Percentiles rank a stretch among this genome's conserved stretches.
Evolutionary conservation across 2,113 vertebrate species (phyloP).

Genomic region (Morphnarchus princeps): DNA sequence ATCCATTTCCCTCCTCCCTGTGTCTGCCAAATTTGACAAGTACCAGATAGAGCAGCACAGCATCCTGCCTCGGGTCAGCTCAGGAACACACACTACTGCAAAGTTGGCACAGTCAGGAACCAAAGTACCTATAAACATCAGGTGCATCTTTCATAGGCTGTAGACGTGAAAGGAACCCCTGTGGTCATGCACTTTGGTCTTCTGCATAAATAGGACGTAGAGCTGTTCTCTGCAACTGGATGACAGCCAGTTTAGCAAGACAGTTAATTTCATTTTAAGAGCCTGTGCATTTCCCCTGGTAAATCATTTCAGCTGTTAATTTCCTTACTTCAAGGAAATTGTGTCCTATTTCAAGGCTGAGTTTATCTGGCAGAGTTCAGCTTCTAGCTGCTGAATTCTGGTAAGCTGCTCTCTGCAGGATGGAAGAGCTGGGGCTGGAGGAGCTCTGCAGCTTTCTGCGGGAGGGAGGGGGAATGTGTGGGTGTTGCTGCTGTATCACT

Average conservation of each 20-base stretch:
- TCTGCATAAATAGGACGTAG: background rate
- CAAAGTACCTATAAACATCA: background rate
- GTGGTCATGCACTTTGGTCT: background rate
- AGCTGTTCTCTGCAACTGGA: background rate
- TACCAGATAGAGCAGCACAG: background rate
- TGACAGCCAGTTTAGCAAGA: background rate
- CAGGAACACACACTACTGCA: background rate
- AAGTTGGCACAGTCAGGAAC: background rate
- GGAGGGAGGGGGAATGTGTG: background rate
- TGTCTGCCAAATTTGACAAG: background rate
- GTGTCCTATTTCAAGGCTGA: background rate
- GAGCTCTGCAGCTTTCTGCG: background rate
- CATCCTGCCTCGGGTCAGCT: background rate
- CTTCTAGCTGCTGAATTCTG: background rate
- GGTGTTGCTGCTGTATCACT: background rate
- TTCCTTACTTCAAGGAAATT: constrained; percentile 24
- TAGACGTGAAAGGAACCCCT: background rate
- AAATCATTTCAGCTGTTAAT: constrained; percentile 26
- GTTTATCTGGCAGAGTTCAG: background rate
- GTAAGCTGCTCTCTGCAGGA: background rate
- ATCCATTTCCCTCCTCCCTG: background rate
- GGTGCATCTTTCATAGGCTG: background rate
- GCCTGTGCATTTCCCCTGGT: background rate
- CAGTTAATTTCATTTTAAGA: constrained; percentile 30
- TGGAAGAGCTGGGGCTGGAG: background rate